Conservation (phyloP, 2,797 vertebrate species). For the Lindbergichthys nudifrons region DNA sequence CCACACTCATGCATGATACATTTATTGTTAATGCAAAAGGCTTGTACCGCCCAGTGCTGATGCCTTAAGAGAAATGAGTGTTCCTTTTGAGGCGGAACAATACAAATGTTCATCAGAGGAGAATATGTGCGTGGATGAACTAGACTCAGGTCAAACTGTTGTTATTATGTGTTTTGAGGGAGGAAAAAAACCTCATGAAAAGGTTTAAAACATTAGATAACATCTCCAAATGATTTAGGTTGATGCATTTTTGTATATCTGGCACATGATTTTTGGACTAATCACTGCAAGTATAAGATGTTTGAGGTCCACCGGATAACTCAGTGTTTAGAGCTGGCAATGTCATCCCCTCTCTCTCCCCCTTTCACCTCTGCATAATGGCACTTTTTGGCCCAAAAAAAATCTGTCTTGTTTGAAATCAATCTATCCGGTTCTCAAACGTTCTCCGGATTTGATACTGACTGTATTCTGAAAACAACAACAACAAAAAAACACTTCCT, state of each 20-base stretch:
- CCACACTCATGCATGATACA: slow-evolving; percentile 80
- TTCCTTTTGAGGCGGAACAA: slow-evolving; percentile 79
- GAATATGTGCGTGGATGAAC: slow-evolving; percentile 51
- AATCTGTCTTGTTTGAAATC: too few species aligned
- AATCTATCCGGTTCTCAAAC: slow-evolving; percentile 6
- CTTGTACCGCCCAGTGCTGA: slow-evolving; percentile 79
- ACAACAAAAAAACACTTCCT: slow-evolving; percentile 62
- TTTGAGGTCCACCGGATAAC: too few species aligned
- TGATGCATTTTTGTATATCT: background rate
- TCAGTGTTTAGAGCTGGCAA: too few species aligned
- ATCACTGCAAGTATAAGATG: background rate
- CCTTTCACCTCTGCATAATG: too few species aligned
- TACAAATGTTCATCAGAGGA: slow-evolving; percentile 77
- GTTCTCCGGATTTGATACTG: slow-evolving; percentile 31
- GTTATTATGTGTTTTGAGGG: slow-evolving; percentile 11
- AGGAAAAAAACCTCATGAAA: slow-evolving; percentile 11
- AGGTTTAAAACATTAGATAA: slow-evolving; percentile 11
- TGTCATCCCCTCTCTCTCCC: too few species aligned
- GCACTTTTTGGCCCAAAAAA: too few species aligned
- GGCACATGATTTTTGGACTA: background rate
- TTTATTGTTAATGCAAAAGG: slow-evolving; percentile 84
- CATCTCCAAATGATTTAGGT: background rate
- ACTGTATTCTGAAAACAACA: slow-evolving; percentile 51
- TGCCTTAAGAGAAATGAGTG: slow-evolving; percentile 78
- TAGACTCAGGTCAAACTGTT: slow-evolving; percentile 33